Percentiles rank a stretch among this genome's conserved stretches.
phyloP scores from a whole-genome alignment of 2,888 invertebrate species.

The Cordilura impudica region DNA sequence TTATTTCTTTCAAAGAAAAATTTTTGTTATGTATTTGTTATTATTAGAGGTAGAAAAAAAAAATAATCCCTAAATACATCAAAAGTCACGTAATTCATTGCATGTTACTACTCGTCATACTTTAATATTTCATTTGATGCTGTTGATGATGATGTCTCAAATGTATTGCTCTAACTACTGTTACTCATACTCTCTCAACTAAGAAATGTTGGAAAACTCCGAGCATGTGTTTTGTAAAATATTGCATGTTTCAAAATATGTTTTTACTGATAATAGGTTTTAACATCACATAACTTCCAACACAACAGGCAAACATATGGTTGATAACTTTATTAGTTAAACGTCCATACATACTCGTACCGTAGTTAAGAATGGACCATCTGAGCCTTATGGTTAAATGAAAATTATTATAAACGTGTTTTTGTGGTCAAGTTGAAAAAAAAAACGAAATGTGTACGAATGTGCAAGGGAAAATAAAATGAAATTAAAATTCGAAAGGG shows the following conservation, averaged over 20 bases:
- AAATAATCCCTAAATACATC: conserved; percentile 44
- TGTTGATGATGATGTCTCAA: conserved; percentile 48
- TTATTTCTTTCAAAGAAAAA: neutral
- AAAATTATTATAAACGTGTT: conserved; percentile 56
- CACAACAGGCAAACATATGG: conserved; percentile 51
- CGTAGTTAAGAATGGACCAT: conserved; percentile 21
- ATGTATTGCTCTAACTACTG: conserved; percentile 28
- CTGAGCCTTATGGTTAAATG: conserved; percentile 40
- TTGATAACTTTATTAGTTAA: conserved; percentile 58
- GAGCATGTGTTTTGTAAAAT: neutral
- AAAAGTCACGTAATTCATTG: conserved; percentile 63
- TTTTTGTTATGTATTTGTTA: conserved; percentile 5
- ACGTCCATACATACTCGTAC: conserved; percentile 16
- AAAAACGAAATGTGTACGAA: conserved; percentile 1
- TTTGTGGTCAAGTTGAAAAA: conserved; percentile 37
- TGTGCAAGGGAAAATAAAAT: neutral
- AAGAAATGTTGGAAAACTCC: neutral
- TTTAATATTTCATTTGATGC: conserved; percentile 42
- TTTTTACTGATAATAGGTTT: conserved; percentile 53
- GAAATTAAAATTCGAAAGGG: neutral
- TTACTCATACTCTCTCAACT: neutral
- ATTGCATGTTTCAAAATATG: conserved; percentile 52
- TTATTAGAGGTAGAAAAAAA: conserved; percentile 5
- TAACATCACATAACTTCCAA: conserved; percentile 51
- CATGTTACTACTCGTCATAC: conserved; percentile 49